Evolutionary conservation across 2,113 vertebrate species (phyloP).

Genomic region (Trogon melanurus): DNA sequence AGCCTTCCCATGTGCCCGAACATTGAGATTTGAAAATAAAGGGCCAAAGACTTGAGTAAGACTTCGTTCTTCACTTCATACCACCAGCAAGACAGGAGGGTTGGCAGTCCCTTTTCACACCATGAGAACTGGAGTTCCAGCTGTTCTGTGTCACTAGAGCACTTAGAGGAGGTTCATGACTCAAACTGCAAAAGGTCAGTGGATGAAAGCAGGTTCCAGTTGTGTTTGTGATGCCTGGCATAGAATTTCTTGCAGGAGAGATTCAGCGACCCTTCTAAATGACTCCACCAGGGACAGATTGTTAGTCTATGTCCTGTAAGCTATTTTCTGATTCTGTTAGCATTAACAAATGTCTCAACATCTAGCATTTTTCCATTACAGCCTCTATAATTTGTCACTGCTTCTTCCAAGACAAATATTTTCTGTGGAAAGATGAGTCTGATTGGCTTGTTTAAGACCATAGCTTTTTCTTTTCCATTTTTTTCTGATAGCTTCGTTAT

Average conservation of each 20-base stretch:
- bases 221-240: not conserved
- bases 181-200: fast-evolving
- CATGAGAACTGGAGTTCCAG: not conserved
- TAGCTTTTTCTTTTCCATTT: not conserved
- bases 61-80: not conserved
- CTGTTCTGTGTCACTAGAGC: not conserved
- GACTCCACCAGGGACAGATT: not conserved
- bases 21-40: not conserved
- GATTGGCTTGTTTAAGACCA: not conserved
- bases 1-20: not conserved
- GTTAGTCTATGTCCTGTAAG: not conserved
- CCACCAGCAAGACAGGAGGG: not conserved
- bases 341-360: not conserved
- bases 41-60: not conserved
- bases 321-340: not conserved
- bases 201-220: not conserved
- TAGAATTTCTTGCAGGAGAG: not conserved
- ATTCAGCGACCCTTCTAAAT: not conserved
- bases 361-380: not conserved
- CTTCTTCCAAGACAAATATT: not conserved
- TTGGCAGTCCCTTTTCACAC: not conserved
- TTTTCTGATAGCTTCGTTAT: slow-evolving; percentile 19
- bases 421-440: slow-evolving; percentile 2
- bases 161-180: not conserved
- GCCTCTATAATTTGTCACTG: not conserved